Conservation (phyloP, 2,888 invertebrate genomes). For the Serrognathus titanus region DNA sequence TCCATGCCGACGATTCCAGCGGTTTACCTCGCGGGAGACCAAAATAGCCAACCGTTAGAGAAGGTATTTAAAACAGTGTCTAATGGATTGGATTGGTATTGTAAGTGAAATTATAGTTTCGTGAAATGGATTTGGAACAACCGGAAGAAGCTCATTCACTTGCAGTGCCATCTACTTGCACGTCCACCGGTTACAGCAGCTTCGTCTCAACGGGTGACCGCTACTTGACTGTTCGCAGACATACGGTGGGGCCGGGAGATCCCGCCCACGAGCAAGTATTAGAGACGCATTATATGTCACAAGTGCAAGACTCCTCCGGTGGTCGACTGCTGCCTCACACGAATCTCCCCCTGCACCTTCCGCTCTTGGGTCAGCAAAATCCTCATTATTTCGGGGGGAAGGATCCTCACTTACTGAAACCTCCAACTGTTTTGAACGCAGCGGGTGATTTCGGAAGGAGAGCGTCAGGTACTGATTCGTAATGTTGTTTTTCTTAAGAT, state of each 20-base stretch:
- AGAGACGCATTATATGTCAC: slow-evolving; percentile 53
- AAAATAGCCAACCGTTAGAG: slow-evolving; percentile 57
- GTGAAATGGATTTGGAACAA: slow-evolving; percentile 53
- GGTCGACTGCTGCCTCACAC: slow-evolving; percentile 66
- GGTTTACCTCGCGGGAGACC: slow-evolving; percentile 51
- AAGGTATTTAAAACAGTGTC: slow-evolving; percentile 51
- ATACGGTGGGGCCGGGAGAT: slow-evolving; percentile 93
- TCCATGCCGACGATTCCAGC: slow-evolving; percentile 56
- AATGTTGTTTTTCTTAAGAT: background rate
- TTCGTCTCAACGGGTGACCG: slow-evolving; percentile 40
- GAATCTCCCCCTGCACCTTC: slow-evolving; percentile 80
- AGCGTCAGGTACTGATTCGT: slow-evolving; percentile 61
- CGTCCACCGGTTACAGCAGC: slow-evolving; percentile 36
- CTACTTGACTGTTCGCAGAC: slow-evolving; percentile 70
- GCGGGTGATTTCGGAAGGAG: slow-evolving; percentile 82
- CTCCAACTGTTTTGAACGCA: slow-evolving; percentile 85
- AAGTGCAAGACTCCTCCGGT: slow-evolving; percentile 40
- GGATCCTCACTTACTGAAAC: slow-evolving; percentile 90
- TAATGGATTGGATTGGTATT: background rate
- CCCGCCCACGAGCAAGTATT: slow-evolving; percentile 73
- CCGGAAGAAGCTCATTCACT: slow-evolving; percentile 41
- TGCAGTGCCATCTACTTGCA: slow-evolving; percentile 37
- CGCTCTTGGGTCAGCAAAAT: slow-evolving; percentile 78
- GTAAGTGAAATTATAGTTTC: slow-evolving; percentile 46
- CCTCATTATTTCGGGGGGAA: slow-evolving; percentile 84